phyloP scores from a whole-genome alignment of 2,797 vertebrate species.

The Melopsittacus undulatus region DNA sequence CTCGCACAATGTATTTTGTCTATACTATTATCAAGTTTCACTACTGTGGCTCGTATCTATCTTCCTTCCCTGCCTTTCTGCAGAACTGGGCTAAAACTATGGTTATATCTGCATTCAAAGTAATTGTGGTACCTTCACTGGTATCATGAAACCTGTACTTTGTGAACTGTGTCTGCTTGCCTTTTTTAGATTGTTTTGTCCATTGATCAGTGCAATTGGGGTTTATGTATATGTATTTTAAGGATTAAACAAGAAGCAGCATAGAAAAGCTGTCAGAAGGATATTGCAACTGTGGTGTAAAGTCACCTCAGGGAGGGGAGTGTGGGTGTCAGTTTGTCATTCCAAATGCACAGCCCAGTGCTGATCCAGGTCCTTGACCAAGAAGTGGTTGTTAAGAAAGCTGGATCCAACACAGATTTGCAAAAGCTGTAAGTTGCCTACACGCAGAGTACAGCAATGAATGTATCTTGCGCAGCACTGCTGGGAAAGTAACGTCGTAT shows the following conservation, averaged over 20 bases:
- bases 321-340: rapidly evolving
- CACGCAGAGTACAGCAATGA: not conserved
- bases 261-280: not conserved
- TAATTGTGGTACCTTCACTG: rapidly evolving
- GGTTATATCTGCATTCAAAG: not conserved
- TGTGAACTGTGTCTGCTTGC: not conserved
- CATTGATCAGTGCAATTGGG: not conserved
- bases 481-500: not conserved
- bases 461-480: not conserved
- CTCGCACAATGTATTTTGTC: not conserved
- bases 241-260: not conserved
- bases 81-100: not conserved
- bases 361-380: not conserved
- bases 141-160: not conserved
- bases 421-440: not conserved
- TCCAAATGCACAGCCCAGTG: rapidly evolving
- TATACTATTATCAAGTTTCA: rapidly evolving
- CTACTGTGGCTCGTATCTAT: not conserved
- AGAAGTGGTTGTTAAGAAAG: rapidly evolving
- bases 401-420: not conserved
- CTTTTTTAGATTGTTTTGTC: not conserved
- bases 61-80: not conserved
- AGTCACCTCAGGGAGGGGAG: not conserved
- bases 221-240: not conserved
- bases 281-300: rapidly evolving